phyloP scores from a whole-genome alignment of 2,113 vertebrate species.

The Chamaea fasciata region DNA sequence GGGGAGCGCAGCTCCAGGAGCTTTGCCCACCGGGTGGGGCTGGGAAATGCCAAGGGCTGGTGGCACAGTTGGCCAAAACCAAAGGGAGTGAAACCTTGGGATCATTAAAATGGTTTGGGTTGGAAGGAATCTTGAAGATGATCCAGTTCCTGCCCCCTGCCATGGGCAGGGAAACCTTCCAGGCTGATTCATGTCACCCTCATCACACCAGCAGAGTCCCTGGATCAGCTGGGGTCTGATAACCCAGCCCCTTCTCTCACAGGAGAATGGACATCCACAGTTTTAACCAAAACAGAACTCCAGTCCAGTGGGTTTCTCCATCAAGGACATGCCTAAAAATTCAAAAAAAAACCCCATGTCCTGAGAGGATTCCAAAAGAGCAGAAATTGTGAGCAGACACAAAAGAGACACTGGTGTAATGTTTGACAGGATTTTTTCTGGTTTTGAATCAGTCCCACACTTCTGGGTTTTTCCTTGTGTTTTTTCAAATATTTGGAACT shows the following conservation, averaged over 20 bases:
- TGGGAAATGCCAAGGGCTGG: background rate
- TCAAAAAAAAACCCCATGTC: background rate
- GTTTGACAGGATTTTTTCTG: background rate
- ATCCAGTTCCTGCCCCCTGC: background rate
- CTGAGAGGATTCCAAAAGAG: background rate
- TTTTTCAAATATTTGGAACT: background rate
- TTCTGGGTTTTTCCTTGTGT: background rate
- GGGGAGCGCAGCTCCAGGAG: background rate
- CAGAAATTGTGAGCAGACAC: background rate
- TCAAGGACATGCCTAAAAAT: background rate
- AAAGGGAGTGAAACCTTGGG: background rate
- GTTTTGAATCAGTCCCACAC: background rate
- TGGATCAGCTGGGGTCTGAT: background rate
- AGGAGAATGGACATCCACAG: background rate
- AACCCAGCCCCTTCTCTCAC: background rate
- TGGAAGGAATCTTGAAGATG: background rate
- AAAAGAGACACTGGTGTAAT: background rate
- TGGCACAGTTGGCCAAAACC: background rate
- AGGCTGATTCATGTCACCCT: background rate
- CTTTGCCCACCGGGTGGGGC: rapidly evolving
- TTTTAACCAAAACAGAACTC: background rate
- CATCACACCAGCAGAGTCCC: background rate
- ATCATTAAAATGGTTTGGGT: background rate
- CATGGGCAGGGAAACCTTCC: background rate
- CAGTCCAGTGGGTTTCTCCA: background rate